Conservation (phyloP, 2,797 vertebrate species). For the Catharus ustulatus region DNA sequence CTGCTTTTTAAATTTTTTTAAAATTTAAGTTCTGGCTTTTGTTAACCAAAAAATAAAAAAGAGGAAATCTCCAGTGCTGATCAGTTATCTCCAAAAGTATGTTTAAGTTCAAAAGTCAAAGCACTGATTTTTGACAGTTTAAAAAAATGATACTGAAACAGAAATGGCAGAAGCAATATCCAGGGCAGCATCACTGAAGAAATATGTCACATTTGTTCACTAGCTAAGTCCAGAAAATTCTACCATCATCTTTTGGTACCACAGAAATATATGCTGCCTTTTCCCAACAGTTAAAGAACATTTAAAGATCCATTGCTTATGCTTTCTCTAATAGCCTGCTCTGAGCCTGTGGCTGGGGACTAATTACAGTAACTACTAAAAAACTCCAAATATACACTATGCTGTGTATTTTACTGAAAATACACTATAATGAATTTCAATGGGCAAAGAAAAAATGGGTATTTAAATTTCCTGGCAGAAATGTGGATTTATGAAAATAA, state of each 20-base stretch:
- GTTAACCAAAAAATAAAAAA: not conserved
- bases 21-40: not conserved
- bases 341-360: conserved; percentile 68
- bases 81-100: not conserved
- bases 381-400: conserved; percentile 67
- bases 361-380: conserved; percentile 82
- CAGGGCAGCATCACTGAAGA: not conserved
- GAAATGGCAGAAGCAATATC: not conserved
- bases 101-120: not conserved
- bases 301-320: conserved; percentile 3
- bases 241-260: conserved; percentile 19
- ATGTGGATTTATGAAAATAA: conserved; percentile 1
- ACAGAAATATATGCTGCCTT: not conserved
- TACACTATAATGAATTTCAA: conserved; percentile 7
- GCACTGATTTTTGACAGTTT: not conserved
- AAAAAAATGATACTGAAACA: not conserved
- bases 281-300: conserved; percentile 13
- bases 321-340: conserved; percentile 1
- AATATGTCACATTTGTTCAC: not conserved
- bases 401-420: conserved; percentile 63
- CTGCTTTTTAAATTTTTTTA: not conserved
- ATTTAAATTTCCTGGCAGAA: conserved; percentile 41
- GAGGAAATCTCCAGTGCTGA: not conserved
- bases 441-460: not conserved
- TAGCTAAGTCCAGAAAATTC: not conserved